Evolutionary conservation across 2,797 vertebrate species (phyloP), one percentile per base, ranked within the genome.

Genomic region (Adrianichthys oophorus): DNA sequence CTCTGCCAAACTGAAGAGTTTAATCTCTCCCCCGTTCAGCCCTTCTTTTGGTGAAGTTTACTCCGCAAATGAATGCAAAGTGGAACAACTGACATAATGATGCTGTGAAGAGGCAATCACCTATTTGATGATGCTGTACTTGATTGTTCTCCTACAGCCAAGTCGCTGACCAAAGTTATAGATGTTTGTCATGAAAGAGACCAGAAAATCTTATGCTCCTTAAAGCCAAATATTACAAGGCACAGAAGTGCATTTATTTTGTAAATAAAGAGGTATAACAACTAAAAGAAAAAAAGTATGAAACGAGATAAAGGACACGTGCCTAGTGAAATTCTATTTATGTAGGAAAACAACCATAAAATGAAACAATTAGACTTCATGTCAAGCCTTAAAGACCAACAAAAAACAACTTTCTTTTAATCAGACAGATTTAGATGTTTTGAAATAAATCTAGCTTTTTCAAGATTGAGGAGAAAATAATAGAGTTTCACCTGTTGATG

Each of bases 1-100:
- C 67, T 65, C 53, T 62, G 69, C 62, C 65, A 60, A 51, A 48
- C 40, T 70, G 66, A 53, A 81, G 78, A 76, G 57, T 68, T 82
- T 65, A 53, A 76, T 57, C 40, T 24, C 74, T 8, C 7, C 51
- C 52, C 50, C 45, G 62, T 59, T 56, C 26, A 43, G 19, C 45
- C 62, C 48, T 44, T 48, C 44, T 74, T 46, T 74, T 56, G 23
- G 18, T 72, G 59, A 75, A 70, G 48, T 79, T 79, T 61, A 42
- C 44, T 13, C 32, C 19, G 48, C 37, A 59, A 74, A 59, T 68
- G 52, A 72, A 52, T 15, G 29, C 49, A 52, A 63, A 70, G 53
- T 52, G 64, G 53, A 72, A 68, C 32, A 37, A 37, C 32, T 12
- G 10, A 12, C 10, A 3, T 37, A 37, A 37, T 37, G 32, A 37